Evolutionary conservation across 2,888 invertebrate genomes (phyloP), one percentile per base, ranked within the genome.

Genomic region (Phortica okadai): DNA sequence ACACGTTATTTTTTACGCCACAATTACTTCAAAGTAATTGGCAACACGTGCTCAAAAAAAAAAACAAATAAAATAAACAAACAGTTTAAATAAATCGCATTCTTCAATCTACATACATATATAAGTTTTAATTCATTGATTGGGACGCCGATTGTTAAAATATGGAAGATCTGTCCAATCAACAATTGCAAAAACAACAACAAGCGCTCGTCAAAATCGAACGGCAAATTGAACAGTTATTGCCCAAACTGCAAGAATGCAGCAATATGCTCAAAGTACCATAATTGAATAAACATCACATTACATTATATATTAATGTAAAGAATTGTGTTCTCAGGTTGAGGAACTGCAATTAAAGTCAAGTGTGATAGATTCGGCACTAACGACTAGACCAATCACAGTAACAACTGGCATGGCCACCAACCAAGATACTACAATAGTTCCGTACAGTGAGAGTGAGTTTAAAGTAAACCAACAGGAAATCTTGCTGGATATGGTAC

Each of bases 311-410:
- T 59, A 4, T 16, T 2, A 64, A 8, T 10, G 10, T 33, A 2
- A 8, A 64, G 6, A 25, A 7, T 6, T 33, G 1, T 59, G 16
- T 25, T 11, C 11, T 11, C 41, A 66, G 64, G 64, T 66, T 21
- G 64, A 66, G 41, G 64, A 66, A 66, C 41, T 66, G 41, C 64
- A 66, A n/a, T 41, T 66, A 10, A 66, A 66, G n/a, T 66, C 64
- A 10, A 66, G 7, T 66, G 11, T 66, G 4, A 11, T 66, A 10
- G 11, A 10, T 66, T 25, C 59, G 2, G 2, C 59, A 1, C 16
- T 21, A 6, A 8, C 7, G 6, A 21, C n/a, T 59, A 2, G 2
- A 21, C 59, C 14, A 16, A 59, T 16, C 59, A 59, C 11, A 59
- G 7, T 21, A 1, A 14, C 25, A 1, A 21, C 58, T n/a, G 6